These are phyloP conservation scores for Pyrochroa serraticornis DNA, from an alignment of 2,888 invertebrate genomes.

Conservation along the genomic window DNA sequence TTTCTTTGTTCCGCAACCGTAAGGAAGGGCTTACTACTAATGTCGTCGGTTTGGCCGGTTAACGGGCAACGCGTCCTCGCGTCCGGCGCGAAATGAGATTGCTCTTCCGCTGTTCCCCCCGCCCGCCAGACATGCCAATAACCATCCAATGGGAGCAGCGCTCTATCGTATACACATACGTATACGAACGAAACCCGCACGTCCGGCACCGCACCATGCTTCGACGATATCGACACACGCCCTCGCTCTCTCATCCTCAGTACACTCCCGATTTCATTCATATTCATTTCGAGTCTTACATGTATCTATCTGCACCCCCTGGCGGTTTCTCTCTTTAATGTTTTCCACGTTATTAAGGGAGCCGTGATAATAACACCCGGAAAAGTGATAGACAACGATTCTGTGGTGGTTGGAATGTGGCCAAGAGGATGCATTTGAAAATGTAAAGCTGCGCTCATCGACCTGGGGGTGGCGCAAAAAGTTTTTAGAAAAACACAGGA, in stretches of 20 bases:
- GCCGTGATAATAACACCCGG: neutral
- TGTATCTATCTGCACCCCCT: conserved; percentile 2
- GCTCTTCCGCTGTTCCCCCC: conserved; percentile 11
- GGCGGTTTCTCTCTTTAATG: neutral
- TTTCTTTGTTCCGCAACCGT: too few relatives aligned
- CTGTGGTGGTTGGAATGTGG: too few relatives aligned
- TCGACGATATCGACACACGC: conserved; percentile 7
- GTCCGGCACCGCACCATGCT: too few relatives aligned
- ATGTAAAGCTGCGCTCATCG: too few relatives aligned
- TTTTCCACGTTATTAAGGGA: neutral
- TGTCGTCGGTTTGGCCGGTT: too few relatives aligned
- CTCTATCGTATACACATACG: neutral
- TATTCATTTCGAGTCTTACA: conserved; percentile 5
- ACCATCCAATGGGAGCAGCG: neutral
- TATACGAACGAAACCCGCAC: neutral
- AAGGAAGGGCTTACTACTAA: too few relatives aligned
- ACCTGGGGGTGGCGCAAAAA: too few relatives aligned
- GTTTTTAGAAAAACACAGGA: too few relatives aligned
- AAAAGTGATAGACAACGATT: too few relatives aligned
- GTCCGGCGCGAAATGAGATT: conserved; percentile 25
- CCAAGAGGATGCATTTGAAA: too few relatives aligned
- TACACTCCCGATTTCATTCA: conserved; percentile 4
- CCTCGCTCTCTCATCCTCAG: neutral
- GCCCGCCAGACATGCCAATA: conserved; percentile 8
- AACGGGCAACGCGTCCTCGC: conserved; percentile 1